Evolutionary conservation across 2,888 invertebrate species (phyloP).

Genomic region (Proisotoma minuta): DNA sequence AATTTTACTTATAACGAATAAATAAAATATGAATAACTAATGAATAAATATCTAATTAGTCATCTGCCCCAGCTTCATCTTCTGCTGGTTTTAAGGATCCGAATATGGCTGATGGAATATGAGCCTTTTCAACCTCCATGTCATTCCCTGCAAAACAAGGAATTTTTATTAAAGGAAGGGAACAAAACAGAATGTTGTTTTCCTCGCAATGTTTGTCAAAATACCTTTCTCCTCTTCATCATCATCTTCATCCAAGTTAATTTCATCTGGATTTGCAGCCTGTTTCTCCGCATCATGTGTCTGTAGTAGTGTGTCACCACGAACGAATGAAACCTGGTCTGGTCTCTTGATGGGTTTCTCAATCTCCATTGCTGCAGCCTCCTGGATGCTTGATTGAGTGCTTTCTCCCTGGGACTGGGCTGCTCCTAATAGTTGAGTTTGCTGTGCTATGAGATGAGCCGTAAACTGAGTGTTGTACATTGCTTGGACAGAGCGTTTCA

Average conservation of each 20-base stretch:
- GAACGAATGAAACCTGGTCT: slow-evolving; percentile 63
- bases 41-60: slow-evolving; percentile 7
- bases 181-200: no score
- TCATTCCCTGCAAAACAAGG: slow-evolving; percentile 44
- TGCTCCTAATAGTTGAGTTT: slow-evolving; percentile 55
- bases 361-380: slow-evolving; percentile 55
- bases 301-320: slow-evolving; percentile 72
- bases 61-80: slow-evolving; percentile 23
- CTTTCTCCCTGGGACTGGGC: slow-evolving; percentile 61
- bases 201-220: no score
- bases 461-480: slow-evolving; percentile 87
- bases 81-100: slow-evolving; percentile 63
- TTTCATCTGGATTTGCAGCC: slow-evolving; percentile 56
- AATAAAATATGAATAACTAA: background rate
- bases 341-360: slow-evolving; percentile 29
- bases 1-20: background rate
- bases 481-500: slow-evolving; percentile 95
- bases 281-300: slow-evolving; percentile 58
- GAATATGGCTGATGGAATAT: slow-evolving; percentile 85
- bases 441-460: slow-evolving; percentile 44
- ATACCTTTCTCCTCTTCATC: slow-evolving; percentile 53
- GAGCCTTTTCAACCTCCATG: slow-evolving; percentile 74
- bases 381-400: slow-evolving; percentile 62
- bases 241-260: slow-evolving; percentile 53
- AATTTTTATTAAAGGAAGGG: no score